phyloP scores from a whole-genome alignment of 2,113 vertebrate genomes.

The Hippotragus niger region DNA sequence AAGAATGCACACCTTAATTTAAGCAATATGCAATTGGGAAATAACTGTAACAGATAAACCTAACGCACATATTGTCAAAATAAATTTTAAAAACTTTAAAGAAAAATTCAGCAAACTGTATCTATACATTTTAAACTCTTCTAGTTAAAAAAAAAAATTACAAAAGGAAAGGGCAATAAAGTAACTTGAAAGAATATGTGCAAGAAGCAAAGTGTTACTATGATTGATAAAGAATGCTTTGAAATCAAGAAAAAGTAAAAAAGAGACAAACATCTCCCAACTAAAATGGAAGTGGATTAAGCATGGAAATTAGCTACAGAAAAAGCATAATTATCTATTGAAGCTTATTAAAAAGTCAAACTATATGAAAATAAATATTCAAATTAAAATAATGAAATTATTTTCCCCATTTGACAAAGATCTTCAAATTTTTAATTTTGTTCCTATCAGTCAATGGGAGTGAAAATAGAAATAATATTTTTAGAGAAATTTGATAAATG shows the following conservation, averaged over 20 bases:
- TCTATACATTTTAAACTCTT: neutral
- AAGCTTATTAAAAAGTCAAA: neutral
- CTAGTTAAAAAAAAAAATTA: neutral
- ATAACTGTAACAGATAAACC: neutral
- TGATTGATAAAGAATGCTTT: neutral
- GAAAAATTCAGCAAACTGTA: neutral
- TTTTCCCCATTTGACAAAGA: neutral
- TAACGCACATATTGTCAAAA: neutral
- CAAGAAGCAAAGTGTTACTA: neutral
- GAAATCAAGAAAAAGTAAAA: neutral
- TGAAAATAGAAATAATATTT: neutral
- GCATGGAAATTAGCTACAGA: neutral
- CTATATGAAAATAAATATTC: neutral
- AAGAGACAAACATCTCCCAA: neutral
- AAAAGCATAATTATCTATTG: neutral
- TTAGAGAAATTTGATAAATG: neutral
- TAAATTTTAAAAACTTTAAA: neutral
- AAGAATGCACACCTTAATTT: neutral
- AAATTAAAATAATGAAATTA: neutral
- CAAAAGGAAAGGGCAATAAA: neutral
- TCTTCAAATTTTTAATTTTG: neutral
- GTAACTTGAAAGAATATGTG: neutral
- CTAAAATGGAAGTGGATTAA: neutral
- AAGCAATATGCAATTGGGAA: neutral
- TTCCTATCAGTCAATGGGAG: neutral